phyloP scores from a whole-genome alignment of 2,113 vertebrate species.

The Hipposideros armiger region DNA sequence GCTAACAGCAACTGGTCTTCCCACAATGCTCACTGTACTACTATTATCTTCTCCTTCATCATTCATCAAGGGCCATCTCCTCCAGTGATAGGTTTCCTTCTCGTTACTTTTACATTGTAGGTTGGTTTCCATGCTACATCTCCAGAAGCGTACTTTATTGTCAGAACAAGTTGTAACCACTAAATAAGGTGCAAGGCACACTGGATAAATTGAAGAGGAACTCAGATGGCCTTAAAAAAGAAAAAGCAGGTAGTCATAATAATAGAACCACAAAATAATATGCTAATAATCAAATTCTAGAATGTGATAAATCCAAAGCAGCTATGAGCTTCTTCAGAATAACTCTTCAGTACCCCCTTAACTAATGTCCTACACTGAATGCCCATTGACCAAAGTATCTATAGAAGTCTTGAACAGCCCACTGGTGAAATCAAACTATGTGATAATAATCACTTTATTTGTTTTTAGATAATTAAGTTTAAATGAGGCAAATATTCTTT shows the following conservation, averaged over 20 bases:
- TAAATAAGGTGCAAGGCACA: conserved; percentile 98
- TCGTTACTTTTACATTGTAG: conserved; percentile 77
- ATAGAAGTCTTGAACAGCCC: neutral
- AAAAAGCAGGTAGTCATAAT: conserved; percentile 58
- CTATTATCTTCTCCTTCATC: conserved; percentile 95
- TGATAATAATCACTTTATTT: neutral
- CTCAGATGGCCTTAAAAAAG: conserved; percentile 94
- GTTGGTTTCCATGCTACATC: conserved; percentile 91
- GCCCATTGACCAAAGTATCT: neutral
- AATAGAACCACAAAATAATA: conserved; percentile 26
- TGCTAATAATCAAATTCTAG: conserved; percentile 34
- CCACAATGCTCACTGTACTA: conserved; percentile 94
- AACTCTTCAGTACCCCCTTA: neutral
- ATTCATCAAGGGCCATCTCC: conserved; percentile 96
- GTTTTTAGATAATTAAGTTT: conserved; percentile 39
- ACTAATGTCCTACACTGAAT: neutral
- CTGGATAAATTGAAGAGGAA: conserved; percentile 99
- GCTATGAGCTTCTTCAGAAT: neutral
- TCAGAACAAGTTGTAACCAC: conserved; percentile 99
- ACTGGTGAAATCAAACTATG: conserved; percentile 18
- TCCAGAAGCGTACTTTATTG: conserved; percentile 97
- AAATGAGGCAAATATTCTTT: conserved; percentile 27
- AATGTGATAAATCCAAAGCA: conserved; percentile 23
- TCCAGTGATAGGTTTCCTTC: conserved; percentile 92
- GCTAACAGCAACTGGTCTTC: conserved; percentile 97